A percentile compares a stretch with the other conserved stretches of the same genome.
Evolutionary conservation across 2,888 invertebrate species (phyloP).

Genomic region (Campoletis raptor): DNA sequence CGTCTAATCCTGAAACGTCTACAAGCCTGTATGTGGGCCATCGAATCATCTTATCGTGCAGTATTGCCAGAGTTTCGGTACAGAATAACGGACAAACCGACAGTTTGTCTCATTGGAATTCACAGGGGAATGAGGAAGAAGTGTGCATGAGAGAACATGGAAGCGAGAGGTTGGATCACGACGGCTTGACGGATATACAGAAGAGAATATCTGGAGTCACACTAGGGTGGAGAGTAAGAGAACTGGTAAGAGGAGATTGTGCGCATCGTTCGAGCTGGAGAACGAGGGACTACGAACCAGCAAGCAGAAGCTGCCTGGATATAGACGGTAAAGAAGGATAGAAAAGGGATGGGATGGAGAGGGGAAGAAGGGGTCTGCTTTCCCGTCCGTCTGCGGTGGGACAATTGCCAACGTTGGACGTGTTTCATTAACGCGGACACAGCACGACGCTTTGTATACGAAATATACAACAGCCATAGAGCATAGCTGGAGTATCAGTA

Average conservation of each 20-base stretch:
- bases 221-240: not conserved
- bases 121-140: slow-evolving; percentile 50
- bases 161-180: slow-evolving; percentile 27
- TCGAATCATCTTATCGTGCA: slow-evolving; percentile 44
- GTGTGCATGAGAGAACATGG: slow-evolving; percentile 23
- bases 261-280: slow-evolving; percentile 35
- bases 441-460: slow-evolving; percentile 69
- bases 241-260: slow-evolving; percentile 30
- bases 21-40: slow-evolving; percentile 33
- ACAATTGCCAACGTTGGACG: slow-evolving; percentile 80
- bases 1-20: slow-evolving; percentile 37
- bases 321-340: not conserved
- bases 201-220: slow-evolving; percentile 50
- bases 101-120: slow-evolving; percentile 66
- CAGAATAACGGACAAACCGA: slow-evolving; percentile 46
- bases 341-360: not conserved
- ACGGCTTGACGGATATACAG: slow-evolving; percentile 54
- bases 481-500: slow-evolving; percentile 48
- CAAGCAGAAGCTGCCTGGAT: slow-evolving; percentile 6
- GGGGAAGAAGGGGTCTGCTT: slow-evolving; percentile 15
- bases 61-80: slow-evolving; percentile 36
- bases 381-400: slow-evolving; percentile 73
- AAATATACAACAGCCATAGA: slow-evolving; percentile 53
- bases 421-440: slow-evolving; percentile 80
- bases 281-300: slow-evolving; percentile 40